phyloP scores from a whole-genome alignment of 2,113 vertebrate genomes.

The Aldabrachelys gigantea region DNA sequence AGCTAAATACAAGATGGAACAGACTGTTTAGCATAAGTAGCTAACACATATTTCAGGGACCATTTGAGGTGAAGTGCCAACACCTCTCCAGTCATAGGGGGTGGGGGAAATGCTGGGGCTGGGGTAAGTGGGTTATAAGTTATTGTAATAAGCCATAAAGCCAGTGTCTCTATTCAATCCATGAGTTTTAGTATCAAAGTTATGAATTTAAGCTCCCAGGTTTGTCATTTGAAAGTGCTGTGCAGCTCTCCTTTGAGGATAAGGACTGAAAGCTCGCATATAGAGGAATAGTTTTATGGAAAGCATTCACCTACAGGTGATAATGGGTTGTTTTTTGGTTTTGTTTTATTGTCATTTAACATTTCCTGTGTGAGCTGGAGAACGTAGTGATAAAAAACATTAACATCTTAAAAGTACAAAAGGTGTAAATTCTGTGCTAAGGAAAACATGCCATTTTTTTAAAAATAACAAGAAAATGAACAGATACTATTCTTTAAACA shows the following conservation, averaged over 20 bases:
- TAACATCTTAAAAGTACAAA: not conserved
- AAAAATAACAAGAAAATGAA: not conserved
- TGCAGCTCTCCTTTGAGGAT: not conserved
- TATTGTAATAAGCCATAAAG: not conserved
- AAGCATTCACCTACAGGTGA: not conserved
- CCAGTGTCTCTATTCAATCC: not conserved
- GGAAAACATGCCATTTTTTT: not conserved
- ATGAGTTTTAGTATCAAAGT: not conserved
- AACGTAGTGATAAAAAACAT: not conserved
- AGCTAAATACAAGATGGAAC: not conserved
- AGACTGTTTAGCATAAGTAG: not conserved
- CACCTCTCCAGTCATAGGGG: not conserved
- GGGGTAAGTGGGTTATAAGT: not conserved
- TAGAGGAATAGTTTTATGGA: not conserved
- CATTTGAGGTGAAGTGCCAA: not conserved
- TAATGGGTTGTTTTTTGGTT: not conserved
- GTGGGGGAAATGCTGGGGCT: not conserved
- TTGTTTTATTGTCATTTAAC: not conserved
- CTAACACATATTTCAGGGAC: not conserved
- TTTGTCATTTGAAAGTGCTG: not conserved
- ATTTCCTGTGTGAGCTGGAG: not conserved
- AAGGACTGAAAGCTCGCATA: not conserved
- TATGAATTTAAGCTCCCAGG: not conserved
- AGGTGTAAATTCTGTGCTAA: not conserved
- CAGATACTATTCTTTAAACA: not conserved